Conservation (phyloP, 2,113 vertebrate species). For the Takifugu flavidus region DNA sequence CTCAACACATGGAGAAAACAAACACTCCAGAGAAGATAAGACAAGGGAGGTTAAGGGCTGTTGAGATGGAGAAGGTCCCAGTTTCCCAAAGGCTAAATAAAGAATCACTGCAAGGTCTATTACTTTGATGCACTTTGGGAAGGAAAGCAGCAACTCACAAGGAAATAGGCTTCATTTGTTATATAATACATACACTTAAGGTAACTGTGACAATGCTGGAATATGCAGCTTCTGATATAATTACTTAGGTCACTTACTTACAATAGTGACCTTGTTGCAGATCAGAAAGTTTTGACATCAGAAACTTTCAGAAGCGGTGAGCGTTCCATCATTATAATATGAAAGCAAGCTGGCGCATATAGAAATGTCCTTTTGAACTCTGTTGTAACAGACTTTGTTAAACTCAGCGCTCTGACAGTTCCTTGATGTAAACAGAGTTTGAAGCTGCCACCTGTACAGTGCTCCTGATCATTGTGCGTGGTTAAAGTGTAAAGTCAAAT, state of each 20-base stretch:
- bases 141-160: not conserved
- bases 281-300: too few species aligned
- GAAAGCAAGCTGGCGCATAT: too few species aligned
- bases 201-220: not conserved
- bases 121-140: slow-evolving; percentile 32
- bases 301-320: too few species aligned
- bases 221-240: too few species aligned
- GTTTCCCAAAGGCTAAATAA: slow-evolving; percentile 47
- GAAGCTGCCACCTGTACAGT: not conserved
- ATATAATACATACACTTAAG: not conserved
- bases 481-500: slow-evolving; percentile 39
- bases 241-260: too few species aligned
- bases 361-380: too few species aligned
- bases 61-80: slow-evolving; percentile 11
- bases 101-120: slow-evolving; percentile 51
- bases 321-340: too few species aligned
- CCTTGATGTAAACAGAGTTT: slow-evolving; percentile 9
- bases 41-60: not conserved
- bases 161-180: too few species aligned
- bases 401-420: not conserved
- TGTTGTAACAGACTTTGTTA: slow-evolving; percentile 1
- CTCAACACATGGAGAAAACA: slow-evolving; percentile 53
- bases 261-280: too few species aligned
- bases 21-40: slow-evolving; percentile 55
- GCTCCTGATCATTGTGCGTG: slow-evolving; percentile 16